Percentiles rank a stretch among this genome's conserved stretches.
phyloP scores from a whole-genome alignment of 53 echinoderm and acorn worm species.

The Zoroaster sp. region DNA sequence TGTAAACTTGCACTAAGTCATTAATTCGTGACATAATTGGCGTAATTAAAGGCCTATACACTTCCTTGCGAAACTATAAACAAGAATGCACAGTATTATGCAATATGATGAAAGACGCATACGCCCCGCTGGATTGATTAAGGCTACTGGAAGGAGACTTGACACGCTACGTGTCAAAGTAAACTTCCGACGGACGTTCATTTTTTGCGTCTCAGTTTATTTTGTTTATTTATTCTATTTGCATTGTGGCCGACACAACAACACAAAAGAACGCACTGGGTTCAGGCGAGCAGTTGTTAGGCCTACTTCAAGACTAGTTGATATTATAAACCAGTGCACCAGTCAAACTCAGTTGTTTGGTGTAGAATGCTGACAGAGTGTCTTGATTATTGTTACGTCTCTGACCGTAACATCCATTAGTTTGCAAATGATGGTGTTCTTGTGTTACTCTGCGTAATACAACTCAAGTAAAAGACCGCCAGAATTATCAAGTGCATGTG shows the following conservation, averaged over 20 bases:
- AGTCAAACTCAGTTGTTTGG: too few species aligned
- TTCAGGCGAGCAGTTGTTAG: too few species aligned
- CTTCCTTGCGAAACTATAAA: too few species aligned
- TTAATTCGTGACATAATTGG: too few species aligned
- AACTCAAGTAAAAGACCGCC: background rate
- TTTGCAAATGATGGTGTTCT: too few species aligned
- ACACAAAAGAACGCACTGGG: background rate
- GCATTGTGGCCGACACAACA: background rate
- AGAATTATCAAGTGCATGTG: background rate
- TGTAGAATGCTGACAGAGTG: too few species aligned
- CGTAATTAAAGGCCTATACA: too few species aligned
- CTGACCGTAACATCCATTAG: too few species aligned
- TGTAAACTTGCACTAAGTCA: background rate
- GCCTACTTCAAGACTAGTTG: too few species aligned
- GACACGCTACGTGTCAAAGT: background rate
- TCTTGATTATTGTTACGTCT: too few species aligned
- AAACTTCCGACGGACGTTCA: background rate
- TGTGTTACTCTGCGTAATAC: background rate
- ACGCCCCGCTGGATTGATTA: background rate
- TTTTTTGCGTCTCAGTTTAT: background rate
- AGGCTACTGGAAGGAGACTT: background rate
- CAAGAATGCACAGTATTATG: background rate
- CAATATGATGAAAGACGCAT: background rate
- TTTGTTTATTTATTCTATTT: background rate
- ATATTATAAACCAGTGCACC: too few species aligned